Evolutionary conservation across 1,140 invertebrate genomes (phyloP), one percentile per base, ranked within the genome.

Genomic region (Drosophila sp.): DNA sequence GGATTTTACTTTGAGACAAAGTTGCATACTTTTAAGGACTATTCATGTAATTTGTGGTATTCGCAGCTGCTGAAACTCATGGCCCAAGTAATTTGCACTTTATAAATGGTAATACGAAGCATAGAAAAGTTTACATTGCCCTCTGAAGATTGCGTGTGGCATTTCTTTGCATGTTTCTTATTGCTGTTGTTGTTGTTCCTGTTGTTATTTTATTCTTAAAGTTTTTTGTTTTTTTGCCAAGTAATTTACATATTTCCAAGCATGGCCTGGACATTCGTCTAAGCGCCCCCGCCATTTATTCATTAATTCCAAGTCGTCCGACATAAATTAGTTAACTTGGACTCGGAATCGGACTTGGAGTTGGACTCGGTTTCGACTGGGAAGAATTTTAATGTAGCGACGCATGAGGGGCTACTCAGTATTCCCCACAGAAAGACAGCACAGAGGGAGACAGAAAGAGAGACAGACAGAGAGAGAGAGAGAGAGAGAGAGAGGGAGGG

Each of bases 291-390:
- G 76, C 78, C 83, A 84, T 90, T 89, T 80, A 84, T 84, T 89
- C 84, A 89, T 89, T 89, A 89, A 89, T 89, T 89, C 75, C 72
- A 89, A 89, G 84, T 89, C 80, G 86, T 84, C 70, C 86, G 78
- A 89, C 84, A 89, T 89, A 89, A 89, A 89, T 89, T 89, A 89
- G 84, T 89, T 89, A 84, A 89, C 74, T 73, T 73, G 56, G 67
- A 71, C 41, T 84, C 75, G 81, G 77, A 84, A 62, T 82, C 43
- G 67, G 46, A 59, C 53, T 72, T 14, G 46, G 50, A 53, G 27
- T 62, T 29, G 38, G 11, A 50, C 25, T 74, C 5, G 50, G 27
- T 59, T 66, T 73, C 36, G 69, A 40, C 79, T 65, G 67, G 72
- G 45, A 79, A 84, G 84, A 89, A 84, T 84, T 83, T 84, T 83